A percentile compares a stretch with the other conserved stretches of the same genome.
Conservation (phyloP, 2,113 vertebrate species). For the Tenrec ecaudatus region DNA sequence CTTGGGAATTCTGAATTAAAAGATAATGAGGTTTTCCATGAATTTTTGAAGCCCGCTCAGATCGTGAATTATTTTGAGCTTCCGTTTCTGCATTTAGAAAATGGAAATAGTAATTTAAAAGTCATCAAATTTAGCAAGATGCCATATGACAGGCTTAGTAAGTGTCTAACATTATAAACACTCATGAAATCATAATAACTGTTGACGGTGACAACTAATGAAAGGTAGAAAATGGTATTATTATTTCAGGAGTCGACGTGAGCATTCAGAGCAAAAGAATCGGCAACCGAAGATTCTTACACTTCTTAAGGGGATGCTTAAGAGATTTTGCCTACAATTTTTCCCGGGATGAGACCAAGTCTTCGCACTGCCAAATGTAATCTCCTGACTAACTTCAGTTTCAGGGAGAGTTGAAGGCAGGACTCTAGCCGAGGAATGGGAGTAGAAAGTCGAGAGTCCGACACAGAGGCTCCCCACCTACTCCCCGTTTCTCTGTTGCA, state of each 20-base stretch:
- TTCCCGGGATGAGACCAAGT: not conserved
- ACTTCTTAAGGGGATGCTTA: not conserved
- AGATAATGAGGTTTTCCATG: too few relatives aligned
- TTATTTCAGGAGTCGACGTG: not conserved
- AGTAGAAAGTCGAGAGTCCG: not conserved
- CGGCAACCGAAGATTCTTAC: not conserved
- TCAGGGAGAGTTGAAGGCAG: constrained; percentile 10
- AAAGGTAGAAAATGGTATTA: not conserved
- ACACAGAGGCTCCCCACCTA: not conserved
- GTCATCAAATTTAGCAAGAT: constrained; percentile 21
- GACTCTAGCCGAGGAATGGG: not conserved
- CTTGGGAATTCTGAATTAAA: too few relatives aligned
- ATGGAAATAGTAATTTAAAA: not conserved
- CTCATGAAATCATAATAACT: constrained; percentile 11
- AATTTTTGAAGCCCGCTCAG: not conserved
- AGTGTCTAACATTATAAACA: constrained; percentile 9
- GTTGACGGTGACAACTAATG: not conserved
- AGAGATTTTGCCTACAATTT: not conserved
- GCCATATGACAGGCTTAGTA: constrained; percentile 38
- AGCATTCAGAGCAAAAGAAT: not conserved
- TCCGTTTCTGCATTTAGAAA: constrained; percentile 32
- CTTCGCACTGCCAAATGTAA: not conserved
- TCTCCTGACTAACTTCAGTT: not conserved
- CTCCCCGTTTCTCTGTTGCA: not conserved
- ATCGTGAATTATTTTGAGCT: not conserved